These are phyloP conservation scores for Drosophila limbata DNA, from an alignment of 2,888 invertebrate genomes.

Conservation along the genomic window DNA sequence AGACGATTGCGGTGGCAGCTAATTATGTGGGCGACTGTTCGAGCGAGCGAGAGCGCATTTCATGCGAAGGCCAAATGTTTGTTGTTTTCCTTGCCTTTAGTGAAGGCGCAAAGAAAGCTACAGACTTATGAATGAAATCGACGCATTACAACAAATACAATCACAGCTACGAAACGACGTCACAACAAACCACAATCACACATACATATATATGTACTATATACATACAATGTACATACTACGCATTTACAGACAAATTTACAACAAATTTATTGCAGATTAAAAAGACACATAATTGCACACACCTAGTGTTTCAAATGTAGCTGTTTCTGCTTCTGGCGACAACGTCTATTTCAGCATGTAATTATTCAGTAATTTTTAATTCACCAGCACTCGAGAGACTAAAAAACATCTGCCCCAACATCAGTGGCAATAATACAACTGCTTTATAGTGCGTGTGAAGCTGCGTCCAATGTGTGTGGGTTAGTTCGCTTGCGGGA, in stretches of 20 bases:
- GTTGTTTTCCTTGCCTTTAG: conserved; percentile 21
- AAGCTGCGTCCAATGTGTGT: conserved; percentile 45
- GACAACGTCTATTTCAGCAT: conserved; percentile 24
- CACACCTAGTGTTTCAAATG: conserved; percentile 5
- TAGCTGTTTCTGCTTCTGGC: conserved; percentile 6
- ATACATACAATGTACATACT: neutral
- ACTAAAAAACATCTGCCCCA: conserved; percentile 22
- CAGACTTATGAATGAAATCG: conserved; percentile 55
- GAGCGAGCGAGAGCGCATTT: conserved; percentile 21
- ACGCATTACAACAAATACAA: conserved; percentile 38
- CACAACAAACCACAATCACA: conserved; percentile 29
- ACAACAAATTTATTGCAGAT: conserved; percentile 7
- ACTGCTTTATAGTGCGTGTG: conserved; percentile 24
- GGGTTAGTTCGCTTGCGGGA: conserved; percentile 31
- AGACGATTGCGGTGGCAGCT: neutral
- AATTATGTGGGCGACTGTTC: conserved; percentile 18
- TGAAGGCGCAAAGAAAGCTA: conserved; percentile 25
- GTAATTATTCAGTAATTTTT: conserved; percentile 44
- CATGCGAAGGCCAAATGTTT: conserved; percentile 53
- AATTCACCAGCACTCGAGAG: conserved; percentile 19
- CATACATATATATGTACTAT: conserved; percentile 1
- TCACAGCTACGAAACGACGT: conserved; percentile 18
- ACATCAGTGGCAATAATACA: conserved; percentile 17
- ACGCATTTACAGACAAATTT: neutral
- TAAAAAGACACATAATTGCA: conserved; percentile 1